Evolutionary conservation across 2,113 vertebrate species (phyloP), one percentile per base, ranked within the genome.

Genomic region (Colinus virginianus): DNA sequence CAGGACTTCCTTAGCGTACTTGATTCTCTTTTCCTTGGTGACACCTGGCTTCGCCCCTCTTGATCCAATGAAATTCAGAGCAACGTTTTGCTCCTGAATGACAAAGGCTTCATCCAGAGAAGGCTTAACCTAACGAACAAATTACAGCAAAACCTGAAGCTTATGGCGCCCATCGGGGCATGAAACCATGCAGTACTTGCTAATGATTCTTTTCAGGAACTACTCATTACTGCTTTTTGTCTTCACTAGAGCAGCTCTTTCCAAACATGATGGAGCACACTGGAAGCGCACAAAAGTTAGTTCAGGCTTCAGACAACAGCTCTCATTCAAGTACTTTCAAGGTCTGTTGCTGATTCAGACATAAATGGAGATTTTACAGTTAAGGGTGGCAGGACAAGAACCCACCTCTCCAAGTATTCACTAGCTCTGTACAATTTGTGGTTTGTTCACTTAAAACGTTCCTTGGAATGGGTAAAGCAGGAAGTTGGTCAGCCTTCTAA

Each of bases 21-120:
- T 99, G 87, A 99, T 99, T 94, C 99, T 98, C 76, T 99, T 98
- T 71, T 99, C 99, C 93, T 99, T 99, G 2, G 99, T 99, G 78
- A 99, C 99, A 38, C 99, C 99, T 8, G 99, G 99, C 87, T 99
- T 99, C n/a, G 99, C 99, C 42, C 99, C 99, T 97, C 99, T 98
- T 78, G 99, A 99, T 28, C 99, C 99, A 63, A 99, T 99, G 88
- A 99, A 99, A 96, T 99, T 99, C 63, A 99, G 92, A 13, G 99
- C 99, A 62, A 99, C 99, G 8, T 99, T 99, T 95, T 99, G 99
- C 95, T 99, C 99, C 96, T 99, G 99, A 89, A 99, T 99, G 84
- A 99, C 99, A 92, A 99, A 99, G 0, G 99, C 99, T 97, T 99
- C 99, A 53, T 99, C 99, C 48, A 99, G 98, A 83, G 99, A 99